Base-by-base conservation (phyloP, 2,113 vertebrate genomes). In the Drymodes brunneopygia region DNA sequence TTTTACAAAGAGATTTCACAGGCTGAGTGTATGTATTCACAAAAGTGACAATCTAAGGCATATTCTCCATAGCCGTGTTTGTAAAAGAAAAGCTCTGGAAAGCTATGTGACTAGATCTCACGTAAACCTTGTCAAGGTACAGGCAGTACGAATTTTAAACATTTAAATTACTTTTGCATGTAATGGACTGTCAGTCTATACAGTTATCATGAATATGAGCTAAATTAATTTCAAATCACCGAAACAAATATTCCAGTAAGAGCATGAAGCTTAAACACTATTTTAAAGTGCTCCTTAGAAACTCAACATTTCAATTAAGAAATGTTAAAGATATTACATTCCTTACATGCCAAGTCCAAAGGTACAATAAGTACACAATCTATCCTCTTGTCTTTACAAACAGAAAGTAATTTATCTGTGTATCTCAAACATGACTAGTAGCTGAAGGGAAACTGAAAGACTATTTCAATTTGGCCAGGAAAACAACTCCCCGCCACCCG, bases 221-320 rank as follows among this genome's bases (percentile, higher is more conserved):
- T 66, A 66, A 69, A 79, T 69, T 66, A 44, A 78, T 81, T 94
- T 92, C 88, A 87, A 95, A 91, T 82, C 73, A 73, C n/a, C 66
- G 35, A 45, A 91, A 71, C 20, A 79, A 64, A 81, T 29, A 73
- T 20, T 47, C 20, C 25, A 69, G 35, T 50, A 94, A 48, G 25
- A 90, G 64, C 57, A 64, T 77, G 60, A 92, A 95, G 69, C 35
- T 89, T 87, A 53, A 48, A 83, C 67, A 33, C 60, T 84, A 88
- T 71, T 94, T 94, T 89, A 90, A 96, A 90, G 92, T 95, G 94
- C 95, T 92, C 65, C 69, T 84, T 92, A 93, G 67, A 89, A 86
- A 96, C 27, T 22, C 1, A 94, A 89, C 89, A 72, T 90, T 95
- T 86, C 64, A 69, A 54, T 95, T 90, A 72, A 77, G 92, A 92